phyloP scores from a whole-genome alignment of 2,888 invertebrate genomes.

The Andrena minutula region DNA sequence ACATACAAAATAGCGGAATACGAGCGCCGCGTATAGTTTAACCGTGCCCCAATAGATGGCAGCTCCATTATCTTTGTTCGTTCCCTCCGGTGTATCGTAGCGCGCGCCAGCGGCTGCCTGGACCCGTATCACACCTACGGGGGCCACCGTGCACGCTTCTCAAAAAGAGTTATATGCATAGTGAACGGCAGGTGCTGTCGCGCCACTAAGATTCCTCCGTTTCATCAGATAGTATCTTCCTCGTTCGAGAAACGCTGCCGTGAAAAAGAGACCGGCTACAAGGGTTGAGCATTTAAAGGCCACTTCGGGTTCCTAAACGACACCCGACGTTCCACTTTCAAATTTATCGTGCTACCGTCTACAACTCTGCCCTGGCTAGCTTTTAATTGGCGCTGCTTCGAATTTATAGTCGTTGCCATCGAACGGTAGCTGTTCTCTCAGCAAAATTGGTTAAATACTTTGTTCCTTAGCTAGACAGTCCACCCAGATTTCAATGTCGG shows the following conservation, averaged over 20 bases:
- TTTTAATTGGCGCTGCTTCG: constrained; percentile 21
- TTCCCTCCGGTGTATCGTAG: constrained; percentile 17
- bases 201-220: background rate
- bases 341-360: constrained; percentile 25
- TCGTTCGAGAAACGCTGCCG: background rate
- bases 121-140: background rate
- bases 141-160: background rate
- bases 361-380: background rate
- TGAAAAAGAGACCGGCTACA: constrained; percentile 12
- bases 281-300: background rate
- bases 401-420: background rate
- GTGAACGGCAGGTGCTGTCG: constrained; percentile 14
- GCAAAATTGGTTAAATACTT: too few species aligned
- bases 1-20: constrained; percentile 65
- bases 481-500: too few species aligned
- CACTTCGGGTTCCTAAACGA: constrained; percentile 9
- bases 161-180: background rate
- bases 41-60: constrained; percentile 83
- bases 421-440: background rate
- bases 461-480: too few species aligned
- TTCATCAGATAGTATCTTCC: constrained; percentile 22
- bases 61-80: constrained; percentile 82
- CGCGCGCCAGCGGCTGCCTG: background rate
- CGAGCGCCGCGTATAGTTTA: constrained; percentile 76
- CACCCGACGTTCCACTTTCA: constrained; percentile 10